A percentile compares a stretch with the other conserved stretches of the same genome.
These are phyloP conservation scores for Nasonia vitripennis DNA, from an alignment of 1,140 invertebrate genomes.

Conservation along the genomic window DNA sequence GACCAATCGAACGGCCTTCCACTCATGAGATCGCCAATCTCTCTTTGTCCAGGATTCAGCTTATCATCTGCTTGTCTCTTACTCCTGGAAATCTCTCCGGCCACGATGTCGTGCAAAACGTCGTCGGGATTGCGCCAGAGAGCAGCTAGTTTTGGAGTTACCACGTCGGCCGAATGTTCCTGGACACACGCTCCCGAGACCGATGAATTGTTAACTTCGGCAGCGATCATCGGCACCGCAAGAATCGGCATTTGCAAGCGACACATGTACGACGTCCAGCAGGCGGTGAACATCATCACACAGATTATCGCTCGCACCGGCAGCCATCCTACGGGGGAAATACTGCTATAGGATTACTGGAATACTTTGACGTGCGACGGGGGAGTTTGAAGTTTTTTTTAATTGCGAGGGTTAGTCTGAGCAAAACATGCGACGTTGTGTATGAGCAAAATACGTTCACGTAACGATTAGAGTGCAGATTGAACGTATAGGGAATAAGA, in stretches of 20 bases:
- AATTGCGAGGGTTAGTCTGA: no score
- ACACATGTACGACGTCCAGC: slow-evolving; percentile 82
- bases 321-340: slow-evolving; percentile 59
- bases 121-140: background rate
- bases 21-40: slow-evolving; percentile 50
- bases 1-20: slow-evolving; percentile 74
- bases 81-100: background rate
- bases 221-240: slow-evolving; percentile 81
- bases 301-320: slow-evolving; percentile 76
- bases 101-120: background rate
- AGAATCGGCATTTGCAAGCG: slow-evolving; percentile 84
- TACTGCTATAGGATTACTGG: background rate
- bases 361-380: no score
- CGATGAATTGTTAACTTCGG: background rate
- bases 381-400: no score
- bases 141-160: background rate
- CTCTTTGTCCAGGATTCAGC: slow-evolving; percentile 11
- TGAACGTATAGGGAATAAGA: no score
- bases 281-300: slow-evolving; percentile 82
- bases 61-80: background rate
- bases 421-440: no score
- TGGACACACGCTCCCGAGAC: slow-evolving; percentile 12
- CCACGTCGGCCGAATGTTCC: background rate
- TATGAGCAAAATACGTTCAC: no score
- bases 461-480: no score